A percentile compares a stretch with the other conserved stretches of the same genome.
phyloP scores from a whole-genome alignment of 2,113 vertebrate genomes.

The Orthonyx spaldingii region DNA sequence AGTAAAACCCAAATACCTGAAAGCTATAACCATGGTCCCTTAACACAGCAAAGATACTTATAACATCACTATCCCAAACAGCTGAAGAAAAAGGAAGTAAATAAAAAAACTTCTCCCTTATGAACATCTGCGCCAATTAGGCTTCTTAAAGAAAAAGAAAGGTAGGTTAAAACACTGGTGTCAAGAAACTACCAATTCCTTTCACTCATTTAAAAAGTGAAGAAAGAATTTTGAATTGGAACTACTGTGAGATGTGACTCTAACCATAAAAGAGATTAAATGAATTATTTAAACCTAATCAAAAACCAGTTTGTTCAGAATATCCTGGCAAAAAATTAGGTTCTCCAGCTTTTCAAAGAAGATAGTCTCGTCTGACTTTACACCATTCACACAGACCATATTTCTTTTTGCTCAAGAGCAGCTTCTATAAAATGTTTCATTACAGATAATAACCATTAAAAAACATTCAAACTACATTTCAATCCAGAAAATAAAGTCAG shows the following conservation, averaged over 20 bases:
- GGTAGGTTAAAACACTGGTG: too few species aligned
- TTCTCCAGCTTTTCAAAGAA: background rate
- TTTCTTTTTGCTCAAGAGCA: background rate
- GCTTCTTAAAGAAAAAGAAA: background rate
- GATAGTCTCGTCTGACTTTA: background rate
- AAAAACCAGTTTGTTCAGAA: background rate
- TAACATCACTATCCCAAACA: background rate
- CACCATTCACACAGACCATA: background rate
- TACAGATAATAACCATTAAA: background rate
- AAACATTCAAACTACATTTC: background rate
- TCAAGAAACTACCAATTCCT: background rate
- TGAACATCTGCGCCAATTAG: background rate
- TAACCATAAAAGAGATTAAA: background rate
- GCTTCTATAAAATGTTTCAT: background rate
- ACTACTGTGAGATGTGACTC: background rate
- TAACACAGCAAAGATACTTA: background rate
- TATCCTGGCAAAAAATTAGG: background rate
- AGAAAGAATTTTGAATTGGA: background rate
- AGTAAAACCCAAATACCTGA: background rate
- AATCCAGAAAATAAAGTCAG: background rate
- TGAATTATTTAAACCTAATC: background rate
- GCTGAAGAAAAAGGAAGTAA: background rate
- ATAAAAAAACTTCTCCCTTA: background rate
- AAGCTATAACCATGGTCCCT: background rate
- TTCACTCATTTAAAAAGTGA: background rate